Evolutionary conservation across 2,888 invertebrate species (phyloP).

Genomic region (Cenopis cana): DNA sequence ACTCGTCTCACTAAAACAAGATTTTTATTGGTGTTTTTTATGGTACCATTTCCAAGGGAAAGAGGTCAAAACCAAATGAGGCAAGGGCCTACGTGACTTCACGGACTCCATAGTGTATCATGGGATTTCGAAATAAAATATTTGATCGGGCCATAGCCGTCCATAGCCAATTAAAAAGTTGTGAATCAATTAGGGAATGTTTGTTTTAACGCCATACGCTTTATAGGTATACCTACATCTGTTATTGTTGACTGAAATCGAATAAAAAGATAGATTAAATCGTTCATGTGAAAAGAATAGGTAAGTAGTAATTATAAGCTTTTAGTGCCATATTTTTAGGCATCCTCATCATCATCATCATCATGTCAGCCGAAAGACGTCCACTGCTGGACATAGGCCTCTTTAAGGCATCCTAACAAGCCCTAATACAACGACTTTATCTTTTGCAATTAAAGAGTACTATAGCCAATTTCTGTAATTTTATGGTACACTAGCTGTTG

Average conservation of each 20-base stretch:
- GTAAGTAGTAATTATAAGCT: neutral
- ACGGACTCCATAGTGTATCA: neutral
- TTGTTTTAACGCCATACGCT: neutral
- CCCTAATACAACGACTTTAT: too few relatives aligned
- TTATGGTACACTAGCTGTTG: too few relatives aligned
- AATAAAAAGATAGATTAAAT: neutral
- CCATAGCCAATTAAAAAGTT: slow-evolving; percentile 20
- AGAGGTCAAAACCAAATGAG: slow-evolving; percentile 41
- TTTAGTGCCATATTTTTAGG: too few relatives aligned
- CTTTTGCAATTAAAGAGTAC: too few relatives aligned
- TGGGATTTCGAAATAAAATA: slow-evolving; percentile 33
- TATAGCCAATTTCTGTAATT: too few relatives aligned
- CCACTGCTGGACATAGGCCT: too few relatives aligned
- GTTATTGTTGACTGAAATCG: neutral
- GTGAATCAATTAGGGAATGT: neutral
- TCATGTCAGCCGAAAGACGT: too few relatives aligned
- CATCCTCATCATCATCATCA: too few relatives aligned
- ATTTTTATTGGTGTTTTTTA: slow-evolving; percentile 36
- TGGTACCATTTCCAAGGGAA: slow-evolving; percentile 16
- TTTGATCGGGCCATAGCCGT: neutral
- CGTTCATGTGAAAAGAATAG: too few relatives aligned
- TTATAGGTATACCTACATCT: neutral
- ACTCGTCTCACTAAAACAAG: slow-evolving; percentile 27
- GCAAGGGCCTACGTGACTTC: slow-evolving; percentile 32
- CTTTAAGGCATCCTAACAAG: too few relatives aligned